Percentiles rank a stretch among this genome's conserved stretches.
phyloP scores from a whole-genome alignment of 2,888 invertebrate genomes.

The Drosophila antonietae region DNA sequence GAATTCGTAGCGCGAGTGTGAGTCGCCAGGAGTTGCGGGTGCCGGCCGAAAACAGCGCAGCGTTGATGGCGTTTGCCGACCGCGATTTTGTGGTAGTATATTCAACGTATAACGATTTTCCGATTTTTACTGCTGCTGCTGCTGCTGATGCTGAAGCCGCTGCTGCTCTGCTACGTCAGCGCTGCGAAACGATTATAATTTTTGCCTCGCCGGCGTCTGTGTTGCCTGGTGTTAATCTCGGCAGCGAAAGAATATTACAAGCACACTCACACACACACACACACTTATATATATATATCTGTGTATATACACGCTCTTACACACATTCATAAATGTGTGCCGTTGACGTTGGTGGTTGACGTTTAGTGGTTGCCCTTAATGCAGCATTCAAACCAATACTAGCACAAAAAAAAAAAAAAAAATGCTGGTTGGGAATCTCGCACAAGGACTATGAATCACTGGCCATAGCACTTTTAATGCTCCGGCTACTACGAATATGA shows the following conservation, averaged over 20 bases:
- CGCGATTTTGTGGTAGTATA: constrained; percentile 67
- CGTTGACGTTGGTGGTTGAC: constrained; percentile 73
- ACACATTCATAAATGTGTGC: constrained; percentile 60
- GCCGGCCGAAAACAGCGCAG: constrained; percentile 59
- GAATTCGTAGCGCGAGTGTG: constrained; percentile 66
- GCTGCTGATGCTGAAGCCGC: constrained; percentile 6
- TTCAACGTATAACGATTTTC: constrained; percentile 76
- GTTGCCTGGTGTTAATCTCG: constrained; percentile 60
- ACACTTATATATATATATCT: neutral
- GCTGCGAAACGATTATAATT: constrained; percentile 60
- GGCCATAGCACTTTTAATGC: constrained; percentile 58
- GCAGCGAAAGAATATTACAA: constrained; percentile 60
- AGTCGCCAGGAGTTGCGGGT: constrained; percentile 52
- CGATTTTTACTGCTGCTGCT: constrained; percentile 58
- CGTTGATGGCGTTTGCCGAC: constrained; percentile 48
- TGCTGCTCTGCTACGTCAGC: constrained; percentile 26
- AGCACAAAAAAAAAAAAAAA: constrained; percentile 27
- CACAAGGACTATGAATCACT: constrained; percentile 46
- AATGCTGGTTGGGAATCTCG: constrained; percentile 14
- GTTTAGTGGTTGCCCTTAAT: constrained; percentile 77
- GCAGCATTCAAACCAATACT: constrained; percentile 64
- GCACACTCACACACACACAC: constrained; percentile 18
- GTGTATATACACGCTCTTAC: constrained; percentile 14
- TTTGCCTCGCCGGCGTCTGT: constrained; percentile 51
- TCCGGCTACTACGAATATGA: constrained; percentile 9